Evolutionary conservation across 2,113 vertebrate species (phyloP), one percentile per base, ranked within the genome.

Genomic region (Ictalurus furcatus): DNA sequence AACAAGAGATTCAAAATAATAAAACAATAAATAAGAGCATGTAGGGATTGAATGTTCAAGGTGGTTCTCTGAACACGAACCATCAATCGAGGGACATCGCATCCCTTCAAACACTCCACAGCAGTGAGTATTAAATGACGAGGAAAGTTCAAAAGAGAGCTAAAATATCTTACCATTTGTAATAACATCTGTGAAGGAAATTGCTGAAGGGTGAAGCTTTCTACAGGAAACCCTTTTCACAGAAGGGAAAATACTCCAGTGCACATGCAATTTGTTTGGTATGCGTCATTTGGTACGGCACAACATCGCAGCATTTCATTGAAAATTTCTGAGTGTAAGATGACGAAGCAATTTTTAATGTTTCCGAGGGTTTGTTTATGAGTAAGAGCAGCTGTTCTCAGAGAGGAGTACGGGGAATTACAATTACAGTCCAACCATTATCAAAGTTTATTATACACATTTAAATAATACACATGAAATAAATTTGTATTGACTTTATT

Each of bases 171-270:
- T 69, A 90, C 89, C 86, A 89, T 56, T 91, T 89, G 89, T 86
- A 86, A 86, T 89, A 88, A 92, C 92, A 92, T 92, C 88, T 92
- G 91, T 85, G 84, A 90, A 89, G 88, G 89, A 89, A 89, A 87
- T 90, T 76, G 88, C 37, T 89, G 86, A 83, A 88, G 54, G 69
- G 86, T 30, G 79, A 84, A 74, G 78, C 44, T n/a, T 14, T 81
- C 78, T 73, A 56, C 73, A 85, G n/a, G 40, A 89, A 86, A 78
- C 40, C 6, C 13, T 58, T 90, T 48, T 21, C 34, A 78, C n/a
- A 63, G 40, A 14, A 76, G 54, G 73, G 28, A 63, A 58, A 85
- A 84, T 73, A 61, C 37, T 73, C 25, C 11, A 56, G 30, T 58
- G 69, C 73, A 85, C 79, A 76, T 19, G 80, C 21, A 40, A 67